Base-by-base conservation (phyloP, 2,888 invertebrate genomes). In the Drosophila gaucha region DNA sequence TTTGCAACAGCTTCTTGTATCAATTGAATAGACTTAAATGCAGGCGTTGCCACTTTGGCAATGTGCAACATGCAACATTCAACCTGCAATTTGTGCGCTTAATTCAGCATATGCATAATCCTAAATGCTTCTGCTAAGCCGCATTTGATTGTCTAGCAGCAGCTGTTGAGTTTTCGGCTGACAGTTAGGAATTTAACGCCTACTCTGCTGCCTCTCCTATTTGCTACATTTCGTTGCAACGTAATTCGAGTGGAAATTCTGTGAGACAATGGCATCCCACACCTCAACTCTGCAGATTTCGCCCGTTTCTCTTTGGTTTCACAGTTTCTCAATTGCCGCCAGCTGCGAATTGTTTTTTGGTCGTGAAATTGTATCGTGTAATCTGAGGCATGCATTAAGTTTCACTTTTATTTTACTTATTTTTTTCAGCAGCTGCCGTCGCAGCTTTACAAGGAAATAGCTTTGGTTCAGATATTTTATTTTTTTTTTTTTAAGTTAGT, bases 331-430 rank as follows among this genome's bases (percentile, higher is more conserved):
- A 51, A 38, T 26, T 68, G 46, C 56, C 67, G 36, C 52, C 67
- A 49, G 57, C 67, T 55, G 33, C 8, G 55, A 44, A 62, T 56
- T 74, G 74, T 73, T 30, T 18, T 43, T 31, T 52, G 18, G 28
- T 51, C 33, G n/a, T 50, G 39, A 57, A 71, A 68, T 31, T 75
- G 78, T 63, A 63, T 68, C 78, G 82, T 87, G 82, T 72, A 74
- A 74, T 64, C 75, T 66, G 54, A 74, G 56, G 65, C 84, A 67
- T 66, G 79, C 66, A 72, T 82, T 72, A 69, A 78, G 72, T 82
- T 82, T 82, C 87, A 82, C 80, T 82, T 80, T 80, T 39, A 20
- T 86, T 64, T 68, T 54, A 6, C 8, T 30, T 43, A n/a, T 12
- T 43, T 30, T 30, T 57, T n/a, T 9, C 44, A 43, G 39, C 38